A percentile compares a stretch with the other conserved stretches of the same genome.
phyloP scores from a whole-genome alignment of 2,113 vertebrate species.

The Pagrus major region DNA sequence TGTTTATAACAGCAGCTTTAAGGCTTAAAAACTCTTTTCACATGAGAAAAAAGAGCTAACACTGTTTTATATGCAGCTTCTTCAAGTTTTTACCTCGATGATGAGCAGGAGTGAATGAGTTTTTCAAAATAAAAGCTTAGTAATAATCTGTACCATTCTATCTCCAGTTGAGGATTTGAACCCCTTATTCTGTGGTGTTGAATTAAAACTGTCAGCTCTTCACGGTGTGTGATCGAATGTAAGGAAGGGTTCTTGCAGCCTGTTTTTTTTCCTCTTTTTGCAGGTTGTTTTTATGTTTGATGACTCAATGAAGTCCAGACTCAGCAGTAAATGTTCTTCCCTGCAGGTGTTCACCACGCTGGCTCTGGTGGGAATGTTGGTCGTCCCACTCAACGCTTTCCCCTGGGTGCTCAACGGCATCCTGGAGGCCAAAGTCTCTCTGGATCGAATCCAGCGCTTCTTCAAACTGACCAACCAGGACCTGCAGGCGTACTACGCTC shows the following conservation, averaged over 20 bases:
- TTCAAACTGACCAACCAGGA: constrained; percentile 89
- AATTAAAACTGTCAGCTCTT: no score
- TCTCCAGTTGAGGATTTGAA: background rate
- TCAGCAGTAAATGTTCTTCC: background rate
- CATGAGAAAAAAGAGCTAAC: background rate
- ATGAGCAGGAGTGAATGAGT: background rate
- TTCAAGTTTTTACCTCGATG: no score
- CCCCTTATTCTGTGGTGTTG: no score
- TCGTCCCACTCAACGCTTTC: constrained; percentile 93
- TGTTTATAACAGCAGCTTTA: background rate
- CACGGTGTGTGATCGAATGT: no score
- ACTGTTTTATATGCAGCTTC: background rate
- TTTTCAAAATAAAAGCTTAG: background rate
- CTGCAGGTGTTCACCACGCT: constrained; percentile 94
- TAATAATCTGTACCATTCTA: background rate
- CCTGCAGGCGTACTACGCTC: constrained; percentile 87
- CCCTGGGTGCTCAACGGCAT: constrained; percentile 95
- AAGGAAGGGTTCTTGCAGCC: no score
- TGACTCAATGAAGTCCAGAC: background rate
- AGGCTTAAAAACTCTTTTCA: background rate
- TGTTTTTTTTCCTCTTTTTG: background rate
- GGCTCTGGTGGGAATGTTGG: constrained; percentile 94
- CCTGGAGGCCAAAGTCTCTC: constrained; percentile 95
- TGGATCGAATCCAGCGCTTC: constrained; percentile 93
- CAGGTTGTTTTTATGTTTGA: background rate